These are phyloP conservation scores for Brachypodius melanocephalos DNA, from an alignment of 2,113 vertebrate genomes.

Conservation along the genomic window DNA sequence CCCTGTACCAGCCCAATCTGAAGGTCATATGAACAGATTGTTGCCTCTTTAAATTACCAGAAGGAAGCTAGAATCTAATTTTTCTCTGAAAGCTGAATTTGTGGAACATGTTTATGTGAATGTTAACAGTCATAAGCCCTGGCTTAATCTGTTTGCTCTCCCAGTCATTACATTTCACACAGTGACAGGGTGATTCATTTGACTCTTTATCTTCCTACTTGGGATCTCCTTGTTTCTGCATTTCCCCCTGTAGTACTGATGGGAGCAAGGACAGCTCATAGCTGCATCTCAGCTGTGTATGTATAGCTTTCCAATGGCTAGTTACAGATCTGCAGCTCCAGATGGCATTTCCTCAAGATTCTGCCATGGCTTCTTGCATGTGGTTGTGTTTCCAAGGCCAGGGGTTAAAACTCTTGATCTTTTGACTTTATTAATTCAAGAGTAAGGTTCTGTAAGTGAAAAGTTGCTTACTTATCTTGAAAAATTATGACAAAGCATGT, in stretches of 20 bases:
- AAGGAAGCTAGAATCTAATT: slow-evolving; percentile 3
- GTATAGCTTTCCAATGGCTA: not conserved
- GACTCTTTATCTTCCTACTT: not conserved
- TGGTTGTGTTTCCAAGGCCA: not conserved
- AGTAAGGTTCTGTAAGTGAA: not conserved
- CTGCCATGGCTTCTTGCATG: not conserved
- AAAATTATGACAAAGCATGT: not conserved
- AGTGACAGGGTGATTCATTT: not conserved
- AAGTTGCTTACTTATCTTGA: not conserved
- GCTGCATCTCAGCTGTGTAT: not conserved
- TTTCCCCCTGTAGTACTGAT: not conserved
- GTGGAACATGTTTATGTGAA: not conserved
- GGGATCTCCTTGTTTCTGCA: not conserved
- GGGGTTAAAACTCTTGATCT: not conserved
- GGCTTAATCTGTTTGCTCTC: not conserved
- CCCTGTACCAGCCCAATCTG: not conserved
- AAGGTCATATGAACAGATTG: slow-evolving; percentile 15
- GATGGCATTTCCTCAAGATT: not conserved
- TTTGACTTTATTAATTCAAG: not conserved
- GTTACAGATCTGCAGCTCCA: not conserved
- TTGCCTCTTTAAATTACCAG: slow-evolving; percentile 13
- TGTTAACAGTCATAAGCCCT: not conserved
- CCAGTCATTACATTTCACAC: not conserved
- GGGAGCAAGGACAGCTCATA: not conserved
- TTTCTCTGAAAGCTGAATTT: slow-evolving; percentile 1